phyloP scores from a whole-genome alignment of 53 echinoderm and acorn worm species.

The Holothuria leucospilota region DNA sequence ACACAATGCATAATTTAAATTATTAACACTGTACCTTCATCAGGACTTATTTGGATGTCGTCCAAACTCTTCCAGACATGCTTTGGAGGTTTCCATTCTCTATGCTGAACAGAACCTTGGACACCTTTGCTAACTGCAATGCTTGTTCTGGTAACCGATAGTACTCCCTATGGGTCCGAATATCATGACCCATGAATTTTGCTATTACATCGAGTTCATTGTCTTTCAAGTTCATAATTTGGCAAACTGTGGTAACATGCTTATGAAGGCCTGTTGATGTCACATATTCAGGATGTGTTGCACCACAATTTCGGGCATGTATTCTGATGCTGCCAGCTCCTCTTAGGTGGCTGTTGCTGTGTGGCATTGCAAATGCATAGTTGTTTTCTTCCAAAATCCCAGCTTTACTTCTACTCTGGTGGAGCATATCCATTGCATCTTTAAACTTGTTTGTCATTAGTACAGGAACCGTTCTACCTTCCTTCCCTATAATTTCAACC shows the following conservation, averaged over 20 bases:
- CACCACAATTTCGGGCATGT: constrained; percentile 64
- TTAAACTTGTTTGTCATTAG: constrained; percentile 67
- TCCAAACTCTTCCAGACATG: constrained; percentile 62
- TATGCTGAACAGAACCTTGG: constrained; percentile 59
- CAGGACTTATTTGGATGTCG: constrained; percentile 45
- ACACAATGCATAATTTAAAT: neutral
- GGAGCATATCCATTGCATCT: constrained; percentile 60
- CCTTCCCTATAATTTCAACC: constrained; percentile 79
- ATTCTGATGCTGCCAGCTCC: constrained; percentile 60
- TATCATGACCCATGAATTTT: constrained; percentile 72
- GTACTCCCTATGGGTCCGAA: constrained; percentile 66
- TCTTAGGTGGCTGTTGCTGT: constrained; percentile 57
- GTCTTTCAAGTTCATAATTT: constrained; percentile 75
- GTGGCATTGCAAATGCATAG: constrained; percentile 68
- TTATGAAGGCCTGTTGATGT: constrained; percentile 74
- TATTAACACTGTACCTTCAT: constrained; percentile 29
- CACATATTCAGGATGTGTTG: constrained; percentile 67
- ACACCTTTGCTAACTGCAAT: constrained; percentile 61
- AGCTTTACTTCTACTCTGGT: constrained; percentile 65
- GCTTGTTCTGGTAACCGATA: constrained; percentile 66
- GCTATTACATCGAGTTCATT: constrained; percentile 80
- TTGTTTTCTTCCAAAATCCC: constrained; percentile 56
- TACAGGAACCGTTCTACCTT: constrained; percentile 76
- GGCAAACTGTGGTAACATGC: constrained; percentile 75
- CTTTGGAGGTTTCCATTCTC: constrained; percentile 58